Conservation (phyloP, 1,140 invertebrate species). For the Acromyrmex echinatior region DNA sequence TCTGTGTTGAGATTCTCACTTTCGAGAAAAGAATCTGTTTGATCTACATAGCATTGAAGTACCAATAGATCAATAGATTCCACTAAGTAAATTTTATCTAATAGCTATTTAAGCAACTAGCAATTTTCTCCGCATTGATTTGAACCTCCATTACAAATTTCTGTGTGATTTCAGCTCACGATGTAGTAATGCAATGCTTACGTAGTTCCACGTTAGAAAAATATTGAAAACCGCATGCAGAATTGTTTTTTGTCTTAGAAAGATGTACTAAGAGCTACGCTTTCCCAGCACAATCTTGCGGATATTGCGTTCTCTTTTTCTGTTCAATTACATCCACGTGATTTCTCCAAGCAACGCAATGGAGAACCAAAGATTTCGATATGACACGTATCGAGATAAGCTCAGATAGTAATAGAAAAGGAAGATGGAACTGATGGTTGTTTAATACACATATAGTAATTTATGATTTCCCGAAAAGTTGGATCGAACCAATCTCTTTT, state of each 20-base stretch:
- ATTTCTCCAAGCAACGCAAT: conserved; percentile 12
- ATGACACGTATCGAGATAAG: conserved; percentile 48
- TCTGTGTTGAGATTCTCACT: neutral
- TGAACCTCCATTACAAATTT: neutral
- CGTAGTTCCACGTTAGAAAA: neutral
- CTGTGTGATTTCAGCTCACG: neutral
- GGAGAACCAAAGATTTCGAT: neutral
- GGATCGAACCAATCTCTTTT: neutral
- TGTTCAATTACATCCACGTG: conserved; percentile 23
- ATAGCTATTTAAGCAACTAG: neutral
- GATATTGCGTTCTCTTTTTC: conserved; percentile 5
- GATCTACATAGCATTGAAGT: neutral
- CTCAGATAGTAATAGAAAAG: neutral
- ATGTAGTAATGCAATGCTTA: neutral
- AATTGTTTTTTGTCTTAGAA: neutral
- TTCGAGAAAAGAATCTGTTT: neutral
- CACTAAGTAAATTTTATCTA: neutral
- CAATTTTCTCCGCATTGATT: neutral
- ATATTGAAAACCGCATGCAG: neutral
- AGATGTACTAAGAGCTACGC: neutral
- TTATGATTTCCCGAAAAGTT: conserved; percentile 38
- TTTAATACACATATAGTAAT: conserved; percentile 4
- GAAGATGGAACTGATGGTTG: conserved; percentile 18
- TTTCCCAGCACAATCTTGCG: neutral
- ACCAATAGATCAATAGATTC: conserved; percentile 9